Conservation (phyloP, 1,140 invertebrate genomes). For the Drosophila orena region DNA sequence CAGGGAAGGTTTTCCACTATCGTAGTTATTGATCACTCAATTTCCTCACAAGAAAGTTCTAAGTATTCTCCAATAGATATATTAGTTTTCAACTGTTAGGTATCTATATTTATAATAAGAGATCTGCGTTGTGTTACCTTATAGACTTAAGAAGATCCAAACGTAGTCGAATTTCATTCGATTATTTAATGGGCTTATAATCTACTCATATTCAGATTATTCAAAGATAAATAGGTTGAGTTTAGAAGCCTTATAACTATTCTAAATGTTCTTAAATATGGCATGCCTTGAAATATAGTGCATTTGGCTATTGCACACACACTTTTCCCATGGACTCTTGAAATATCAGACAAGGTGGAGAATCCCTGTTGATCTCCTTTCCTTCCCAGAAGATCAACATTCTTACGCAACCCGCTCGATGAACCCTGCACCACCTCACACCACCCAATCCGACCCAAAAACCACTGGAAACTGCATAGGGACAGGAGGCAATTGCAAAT, state of each 20-base stretch:
- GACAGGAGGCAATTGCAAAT: conserved; percentile 49
- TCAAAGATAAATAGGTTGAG: too few relatives aligned
- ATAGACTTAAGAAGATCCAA: background rate
- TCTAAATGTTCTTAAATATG: background rate
- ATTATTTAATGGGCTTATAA: conserved; percentile 7
- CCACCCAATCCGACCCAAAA: conserved; percentile 2
- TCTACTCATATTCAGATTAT: background rate
- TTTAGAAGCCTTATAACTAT: background rate
- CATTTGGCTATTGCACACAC: background rate
- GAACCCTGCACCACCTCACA: conserved; percentile 9
- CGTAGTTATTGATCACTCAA: conserved; percentile 24
- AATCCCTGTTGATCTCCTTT: conserved; percentile 29
- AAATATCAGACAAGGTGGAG: too few relatives aligned
- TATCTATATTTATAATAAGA: conserved; percentile 7
- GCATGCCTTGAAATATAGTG: background rate
- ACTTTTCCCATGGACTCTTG: conserved; percentile 29
- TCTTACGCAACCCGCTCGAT: conserved; percentile 27
- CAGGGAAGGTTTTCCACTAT: background rate
- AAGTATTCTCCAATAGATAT: background rate
- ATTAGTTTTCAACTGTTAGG: conserved; percentile 5
- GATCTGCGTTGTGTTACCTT: background rate
- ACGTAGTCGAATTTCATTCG: conserved; percentile 4
- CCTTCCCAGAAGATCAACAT: conserved; percentile 52
- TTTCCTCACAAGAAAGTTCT: conserved; percentile 8
- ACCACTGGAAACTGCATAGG: conserved; percentile 28